Percentiles rank a stretch among this genome's conserved stretches.
Evolutionary conservation across 37 sponge, comb jelly and placozoan species (phyloP).

Genomic region (Hexactinellida sp.): DNA sequence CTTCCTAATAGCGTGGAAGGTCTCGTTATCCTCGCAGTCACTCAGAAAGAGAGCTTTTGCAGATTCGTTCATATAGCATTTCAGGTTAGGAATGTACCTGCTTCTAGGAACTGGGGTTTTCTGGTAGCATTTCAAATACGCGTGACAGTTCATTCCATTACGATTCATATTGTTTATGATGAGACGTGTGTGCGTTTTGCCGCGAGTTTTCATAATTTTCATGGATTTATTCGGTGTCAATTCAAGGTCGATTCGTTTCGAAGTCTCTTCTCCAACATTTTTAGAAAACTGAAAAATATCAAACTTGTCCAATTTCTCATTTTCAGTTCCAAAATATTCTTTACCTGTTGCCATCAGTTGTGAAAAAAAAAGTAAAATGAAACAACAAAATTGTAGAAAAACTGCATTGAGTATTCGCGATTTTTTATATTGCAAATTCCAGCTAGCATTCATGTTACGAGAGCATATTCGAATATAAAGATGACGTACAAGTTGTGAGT

Average conservation of each 20-base stretch:
- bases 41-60: neutral
- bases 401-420: neutral
- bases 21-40: neutral
- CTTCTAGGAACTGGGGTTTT: neutral
- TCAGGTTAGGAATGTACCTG: neutral
- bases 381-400: conserved; percentile 4
- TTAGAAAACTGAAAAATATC: neutral
- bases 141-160: neutral
- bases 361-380: neutral
- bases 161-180: conserved; percentile 1
- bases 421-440: neutral
- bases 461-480: neutral
- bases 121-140: neutral
- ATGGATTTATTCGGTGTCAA: neutral
- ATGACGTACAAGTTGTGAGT: neutral
- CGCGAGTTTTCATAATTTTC: neutral
- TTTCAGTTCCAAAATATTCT: neutral
- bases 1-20: neutral
- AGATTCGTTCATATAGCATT: conserved; percentile 14
- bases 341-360: neutral
- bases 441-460: neutral
- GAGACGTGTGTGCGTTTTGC: neutral
- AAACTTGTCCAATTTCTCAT: neutral
- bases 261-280: neutral
- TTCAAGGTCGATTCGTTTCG: neutral